Conservation (phyloP, 2,113 vertebrate genomes). For the Xiphorhynchus elegans region DNA sequence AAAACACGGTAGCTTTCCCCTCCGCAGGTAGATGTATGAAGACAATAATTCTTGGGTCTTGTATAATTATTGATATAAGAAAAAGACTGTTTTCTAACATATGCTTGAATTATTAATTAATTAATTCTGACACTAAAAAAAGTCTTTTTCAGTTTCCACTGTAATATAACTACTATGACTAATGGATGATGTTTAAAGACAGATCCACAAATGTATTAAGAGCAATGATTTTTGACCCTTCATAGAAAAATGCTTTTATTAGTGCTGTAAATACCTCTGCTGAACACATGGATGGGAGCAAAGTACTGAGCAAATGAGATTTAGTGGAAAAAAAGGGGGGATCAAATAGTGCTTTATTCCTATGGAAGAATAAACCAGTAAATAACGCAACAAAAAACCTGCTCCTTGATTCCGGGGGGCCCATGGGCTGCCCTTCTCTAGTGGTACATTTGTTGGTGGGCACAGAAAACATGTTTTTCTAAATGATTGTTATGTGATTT, state of each 20-base stretch:
- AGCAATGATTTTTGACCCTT: conserved; percentile 53
- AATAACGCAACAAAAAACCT: conserved; percentile 61
- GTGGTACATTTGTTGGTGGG: neutral
- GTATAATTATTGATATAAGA: neutral
- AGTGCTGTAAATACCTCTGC: conserved; percentile 69
- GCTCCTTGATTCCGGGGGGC: neutral
- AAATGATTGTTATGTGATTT: neutral
- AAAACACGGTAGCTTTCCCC: neutral
- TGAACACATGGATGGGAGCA: conserved; percentile 57
- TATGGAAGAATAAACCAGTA: conserved; percentile 58
- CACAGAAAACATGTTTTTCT: neutral
- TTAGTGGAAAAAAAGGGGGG: conserved; percentile 62
- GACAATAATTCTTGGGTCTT: neutral
- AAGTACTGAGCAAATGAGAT: conserved; percentile 74
- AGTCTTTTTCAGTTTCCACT: conserved; percentile 21
- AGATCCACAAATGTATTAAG: conserved; percentile 46
- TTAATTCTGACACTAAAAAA: neutral
- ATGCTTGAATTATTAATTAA: neutral
- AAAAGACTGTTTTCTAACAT: neutral
- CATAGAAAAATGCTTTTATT: conserved; percentile 62
- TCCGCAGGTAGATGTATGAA: neutral
- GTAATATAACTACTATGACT: conserved; percentile 9
- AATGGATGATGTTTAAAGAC: conserved; percentile 45
- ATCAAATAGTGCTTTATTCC: conserved; percentile 74
- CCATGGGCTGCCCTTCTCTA: neutral